These are phyloP conservation scores for Psococerastis gibbosa DNA, from an alignment of 2,888 invertebrate genomes.

Conservation along the genomic window DNA sequence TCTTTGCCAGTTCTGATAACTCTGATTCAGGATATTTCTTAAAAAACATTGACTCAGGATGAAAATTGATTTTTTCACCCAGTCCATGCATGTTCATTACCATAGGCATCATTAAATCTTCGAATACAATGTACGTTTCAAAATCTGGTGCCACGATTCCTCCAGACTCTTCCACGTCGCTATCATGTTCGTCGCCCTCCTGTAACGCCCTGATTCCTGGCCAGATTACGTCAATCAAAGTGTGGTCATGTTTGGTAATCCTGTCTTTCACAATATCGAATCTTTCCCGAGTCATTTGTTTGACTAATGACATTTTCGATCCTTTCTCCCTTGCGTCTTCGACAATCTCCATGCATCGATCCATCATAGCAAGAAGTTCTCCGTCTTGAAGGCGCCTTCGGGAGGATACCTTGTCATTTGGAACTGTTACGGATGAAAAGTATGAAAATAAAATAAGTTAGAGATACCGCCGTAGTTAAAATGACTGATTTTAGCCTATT, in stretches of 20 bases:
- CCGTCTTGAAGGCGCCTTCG: conserved; percentile 48
- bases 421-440: conserved; percentile 37
- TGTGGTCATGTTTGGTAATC: conserved; percentile 66
- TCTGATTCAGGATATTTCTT: conserved; percentile 12
- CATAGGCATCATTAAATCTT: conserved; percentile 62
- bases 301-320: conserved; percentile 31
- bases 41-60: conserved; percentile 2
- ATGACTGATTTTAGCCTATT: too few species aligned
- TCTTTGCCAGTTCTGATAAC: background rate
- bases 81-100: conserved; percentile 62
- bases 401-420: conserved; percentile 53
- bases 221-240: conserved; percentile 74
- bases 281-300: conserved; percentile 50
- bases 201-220: conserved; percentile 68
- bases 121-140: conserved; percentile 66
- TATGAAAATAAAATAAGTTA: conserved; percentile 10
- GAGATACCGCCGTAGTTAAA: conserved; percentile 12
- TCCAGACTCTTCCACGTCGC: conserved; percentile 12
- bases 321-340: conserved; percentile 9
- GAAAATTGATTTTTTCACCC: conserved; percentile 1
- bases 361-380: conserved; percentile 50
- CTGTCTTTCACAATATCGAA: conserved; percentile 57
- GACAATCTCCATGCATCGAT: conserved; percentile 40
- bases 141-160: conserved; percentile 61
- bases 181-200: conserved; percentile 34